Evolutionary conservation across 2,797 vertebrate species (phyloP).

Genomic region (Microhierax caerulescens): DNA sequence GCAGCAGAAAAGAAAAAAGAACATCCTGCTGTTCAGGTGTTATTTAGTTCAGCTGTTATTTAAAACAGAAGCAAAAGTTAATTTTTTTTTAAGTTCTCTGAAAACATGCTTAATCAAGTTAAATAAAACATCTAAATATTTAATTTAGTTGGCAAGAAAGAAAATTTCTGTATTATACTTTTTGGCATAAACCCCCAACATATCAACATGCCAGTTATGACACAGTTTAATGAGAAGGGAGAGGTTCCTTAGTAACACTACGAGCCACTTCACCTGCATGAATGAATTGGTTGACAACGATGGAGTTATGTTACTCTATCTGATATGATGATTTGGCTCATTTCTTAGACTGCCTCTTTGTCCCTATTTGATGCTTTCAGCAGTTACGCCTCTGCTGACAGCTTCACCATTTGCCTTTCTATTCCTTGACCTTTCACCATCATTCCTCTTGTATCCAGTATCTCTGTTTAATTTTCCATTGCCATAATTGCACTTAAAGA

Average conservation of each 20-base stretch:
- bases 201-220: neutral
- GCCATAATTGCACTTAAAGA: neutral
- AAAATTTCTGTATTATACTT: neutral
- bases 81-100: neutral
- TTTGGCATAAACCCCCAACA: neutral
- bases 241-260: neutral
- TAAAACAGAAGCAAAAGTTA: slow-evolving; percentile 39
- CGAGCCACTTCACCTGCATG: neutral
- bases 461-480: neutral
- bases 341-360: neutral
- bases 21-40: neutral
- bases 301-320: neutral
- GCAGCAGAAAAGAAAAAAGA: neutral
- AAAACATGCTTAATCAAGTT: slow-evolving; percentile 10
- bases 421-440: neutral
- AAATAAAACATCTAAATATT: neutral
- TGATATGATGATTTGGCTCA: neutral
- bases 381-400: neutral
- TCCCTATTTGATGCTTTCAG: neutral
- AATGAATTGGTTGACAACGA: neutral
- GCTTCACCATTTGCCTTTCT: neutral
- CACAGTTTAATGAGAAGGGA: neutral
- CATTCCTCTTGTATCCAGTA: neutral
- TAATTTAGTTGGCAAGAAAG: neutral
- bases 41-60: slow-evolving; percentile 38